Conservation (phyloP, 2,797 vertebrate species). For the Sebastes reedi region DNA sequence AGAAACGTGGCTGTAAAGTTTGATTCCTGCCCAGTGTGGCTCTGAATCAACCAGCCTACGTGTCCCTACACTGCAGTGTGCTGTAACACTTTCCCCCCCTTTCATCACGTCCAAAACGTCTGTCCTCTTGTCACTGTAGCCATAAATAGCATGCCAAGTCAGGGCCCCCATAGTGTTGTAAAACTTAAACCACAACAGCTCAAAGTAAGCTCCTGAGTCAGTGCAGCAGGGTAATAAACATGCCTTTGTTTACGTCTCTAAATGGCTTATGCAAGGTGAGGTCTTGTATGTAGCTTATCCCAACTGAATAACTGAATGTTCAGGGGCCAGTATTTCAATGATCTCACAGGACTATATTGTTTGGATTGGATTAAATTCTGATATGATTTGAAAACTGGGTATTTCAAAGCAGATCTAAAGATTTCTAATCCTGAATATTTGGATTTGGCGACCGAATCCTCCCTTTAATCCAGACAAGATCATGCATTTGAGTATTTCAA, state of each 20-base stretch:
- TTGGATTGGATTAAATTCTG: not conserved
- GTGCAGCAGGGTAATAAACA: conserved; percentile 37
- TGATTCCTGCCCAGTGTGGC: not conserved
- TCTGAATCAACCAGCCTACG: not conserved
- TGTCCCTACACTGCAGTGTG: not conserved
- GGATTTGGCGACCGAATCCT: not conserved
- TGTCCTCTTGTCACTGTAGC: conserved; percentile 39
- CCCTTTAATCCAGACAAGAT: not conserved
- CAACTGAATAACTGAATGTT: not conserved
- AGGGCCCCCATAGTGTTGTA: conserved; percentile 15
- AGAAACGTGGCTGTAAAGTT: not conserved
- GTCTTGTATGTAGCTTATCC: not conserved
- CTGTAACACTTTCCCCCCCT: conserved; percentile 14
- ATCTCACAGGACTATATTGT: not conserved
- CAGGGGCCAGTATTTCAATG: not conserved
- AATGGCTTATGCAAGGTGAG: not conserved
- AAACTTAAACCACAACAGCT: conserved; percentile 30
- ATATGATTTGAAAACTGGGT: not conserved
- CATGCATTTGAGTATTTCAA: not conserved
- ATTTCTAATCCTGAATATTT: not conserved
- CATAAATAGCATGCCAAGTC: conserved; percentile 70
- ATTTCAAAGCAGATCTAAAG: too few species aligned
- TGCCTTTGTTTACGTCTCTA: conserved; percentile 47
- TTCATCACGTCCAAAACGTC: conserved; percentile 41
- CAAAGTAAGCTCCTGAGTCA: not conserved